phyloP scores from a whole-genome alignment of 1,140 invertebrate genomes.

The Alviniconcha marisindica region DNA sequence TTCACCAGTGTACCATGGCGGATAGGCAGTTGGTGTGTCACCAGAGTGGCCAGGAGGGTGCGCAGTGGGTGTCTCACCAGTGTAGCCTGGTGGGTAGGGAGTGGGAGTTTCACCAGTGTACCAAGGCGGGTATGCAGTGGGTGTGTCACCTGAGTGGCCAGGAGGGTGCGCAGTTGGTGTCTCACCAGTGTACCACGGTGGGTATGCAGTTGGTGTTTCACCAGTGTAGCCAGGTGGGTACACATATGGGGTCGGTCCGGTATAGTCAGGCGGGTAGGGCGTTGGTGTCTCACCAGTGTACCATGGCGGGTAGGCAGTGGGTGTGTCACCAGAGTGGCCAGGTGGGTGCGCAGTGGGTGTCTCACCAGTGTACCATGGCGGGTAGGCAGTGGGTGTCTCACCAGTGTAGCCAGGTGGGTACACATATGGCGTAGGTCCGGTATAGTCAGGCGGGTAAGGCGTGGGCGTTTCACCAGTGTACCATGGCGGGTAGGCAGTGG shows the following conservation, averaged over 20 bases:
- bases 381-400: conserved; percentile 18
- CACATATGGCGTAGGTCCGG: neutral
- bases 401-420: neutral
- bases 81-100: neutral
- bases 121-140: neutral
- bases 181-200: conserved; percentile 12
- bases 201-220: conserved; percentile 21
- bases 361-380: neutral
- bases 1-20: neutral
- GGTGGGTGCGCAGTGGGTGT: conserved; percentile 22
- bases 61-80: conserved; percentile 4
- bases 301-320: conserved; percentile 18
- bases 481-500: conserved; percentile 13
- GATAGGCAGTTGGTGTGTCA: too few species aligned
- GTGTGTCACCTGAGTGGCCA: neutral
- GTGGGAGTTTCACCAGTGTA: neutral
- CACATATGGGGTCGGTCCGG: neutral
- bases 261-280: neutral
- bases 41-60: neutral
- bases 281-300: conserved; percentile 25
- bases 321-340: neutral
- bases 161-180: neutral
- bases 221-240: conserved; percentile 24
- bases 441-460: conserved; percentile 1
- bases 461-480: conserved; percentile 20